phyloP scores from a whole-genome alignment of 2,888 invertebrate species.

The Acleris laterana region DNA sequence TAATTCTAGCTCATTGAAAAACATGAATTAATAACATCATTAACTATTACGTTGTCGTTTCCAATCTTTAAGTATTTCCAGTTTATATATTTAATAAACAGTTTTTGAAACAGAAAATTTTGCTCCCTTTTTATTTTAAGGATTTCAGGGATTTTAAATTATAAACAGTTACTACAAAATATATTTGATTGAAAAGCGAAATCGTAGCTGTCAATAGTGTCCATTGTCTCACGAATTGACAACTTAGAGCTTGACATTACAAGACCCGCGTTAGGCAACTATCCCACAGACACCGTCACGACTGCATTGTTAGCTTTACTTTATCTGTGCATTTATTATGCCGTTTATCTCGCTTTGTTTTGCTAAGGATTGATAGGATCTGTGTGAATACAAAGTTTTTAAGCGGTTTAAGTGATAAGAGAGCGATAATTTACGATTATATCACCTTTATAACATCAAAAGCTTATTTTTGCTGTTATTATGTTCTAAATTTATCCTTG shows the following conservation, averaged over 20 bases:
- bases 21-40: conserved; percentile 17
- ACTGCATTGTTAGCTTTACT: conserved; percentile 33
- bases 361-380: conserved; percentile 14
- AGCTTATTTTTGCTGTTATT: background rate
- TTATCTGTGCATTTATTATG: conserved; percentile 27
- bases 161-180: background rate
- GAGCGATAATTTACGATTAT: background rate
- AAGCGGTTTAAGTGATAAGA: conserved; percentile 3
- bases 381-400: conserved; percentile 5
- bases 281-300: conserved; percentile 33
- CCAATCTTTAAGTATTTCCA: background rate
- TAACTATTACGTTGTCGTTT: background rate
- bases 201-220: conserved; percentile 4
- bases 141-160: background rate
- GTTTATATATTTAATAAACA: too few species aligned
- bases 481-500: too few species aligned
- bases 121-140: background rate
- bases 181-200: conserved; percentile 10
- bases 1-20: conserved; percentile 18
- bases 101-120: too few species aligned
- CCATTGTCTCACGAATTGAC: conserved; percentile 31
- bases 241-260: conserved; percentile 35
- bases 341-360: conserved; percentile 19
- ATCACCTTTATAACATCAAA: background rate
- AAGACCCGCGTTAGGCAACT: conserved; percentile 26